phyloP scores from a whole-genome alignment of 2,113 vertebrate genomes.

The Eonycteris spelaea region DNA sequence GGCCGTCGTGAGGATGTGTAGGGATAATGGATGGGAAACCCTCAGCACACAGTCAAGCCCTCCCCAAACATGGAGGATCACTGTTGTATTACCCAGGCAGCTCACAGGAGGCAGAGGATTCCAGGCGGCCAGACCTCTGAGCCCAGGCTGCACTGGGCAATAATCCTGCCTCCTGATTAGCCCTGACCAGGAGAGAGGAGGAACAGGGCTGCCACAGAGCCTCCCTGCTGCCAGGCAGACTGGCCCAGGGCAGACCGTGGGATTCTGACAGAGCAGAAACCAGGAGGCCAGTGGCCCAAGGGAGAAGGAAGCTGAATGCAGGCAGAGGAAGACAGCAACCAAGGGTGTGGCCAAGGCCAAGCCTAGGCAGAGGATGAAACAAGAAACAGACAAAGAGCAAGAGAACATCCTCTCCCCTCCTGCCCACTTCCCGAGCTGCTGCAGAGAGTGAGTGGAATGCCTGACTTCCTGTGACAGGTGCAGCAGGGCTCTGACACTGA shows the following conservation, averaged over 20 bases:
- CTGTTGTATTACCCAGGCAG: not conserved
- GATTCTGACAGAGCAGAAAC: not conserved
- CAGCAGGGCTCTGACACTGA: not conserved
- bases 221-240: not conserved
- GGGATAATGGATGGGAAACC: not conserved
- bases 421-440: not conserved
- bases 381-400: not conserved
- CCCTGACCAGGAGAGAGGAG: not conserved
- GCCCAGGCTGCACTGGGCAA: not conserved
- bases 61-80: not conserved
- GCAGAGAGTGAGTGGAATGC: not conserved
- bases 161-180: conserved; percentile 34
- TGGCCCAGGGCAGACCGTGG: not conserved
- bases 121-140: not conserved
- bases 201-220: not conserved
- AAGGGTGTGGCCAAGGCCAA: not conserved
- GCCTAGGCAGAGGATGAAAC: not conserved
- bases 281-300: not conserved
- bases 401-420: not conserved
- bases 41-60: not conserved
- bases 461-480: not conserved
- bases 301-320: conserved; percentile 15
- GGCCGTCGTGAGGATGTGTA: not conserved
- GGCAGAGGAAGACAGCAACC: not conserved
- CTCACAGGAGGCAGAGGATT: not conserved